These are phyloP conservation scores for Stenolophus ochropezus DNA, from an alignment of 2,888 invertebrate species.

Conservation along the genomic window DNA sequence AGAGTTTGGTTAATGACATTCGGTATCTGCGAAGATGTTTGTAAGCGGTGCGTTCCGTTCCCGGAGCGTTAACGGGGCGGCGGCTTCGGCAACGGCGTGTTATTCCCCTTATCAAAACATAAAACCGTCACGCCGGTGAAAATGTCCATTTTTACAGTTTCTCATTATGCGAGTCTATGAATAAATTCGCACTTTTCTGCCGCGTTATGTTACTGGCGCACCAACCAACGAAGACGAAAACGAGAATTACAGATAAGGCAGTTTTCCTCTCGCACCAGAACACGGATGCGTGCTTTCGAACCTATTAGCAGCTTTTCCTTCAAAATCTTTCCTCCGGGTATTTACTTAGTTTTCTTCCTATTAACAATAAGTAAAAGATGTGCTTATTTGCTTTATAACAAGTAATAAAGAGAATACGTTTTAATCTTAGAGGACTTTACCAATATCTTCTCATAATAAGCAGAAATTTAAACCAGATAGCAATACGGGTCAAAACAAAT, in stretches of 20 bases:
- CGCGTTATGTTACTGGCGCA: slow-evolving; percentile 68
- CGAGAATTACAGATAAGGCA: slow-evolving; percentile 73
- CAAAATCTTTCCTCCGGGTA: not conserved
- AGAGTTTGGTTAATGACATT: slow-evolving; percentile 22
- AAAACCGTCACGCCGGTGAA: slow-evolving; percentile 73
- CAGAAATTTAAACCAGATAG: too few relatives aligned
- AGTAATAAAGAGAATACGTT: too few relatives aligned
- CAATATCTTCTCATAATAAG: too few relatives aligned
- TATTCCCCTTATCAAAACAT: slow-evolving; percentile 75
- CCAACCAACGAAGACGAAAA: slow-evolving; percentile 65
- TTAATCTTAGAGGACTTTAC: too few relatives aligned
- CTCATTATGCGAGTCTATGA: slow-evolving; percentile 76
- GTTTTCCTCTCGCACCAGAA: slow-evolving; percentile 69
- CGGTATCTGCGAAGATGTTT: slow-evolving; percentile 7
- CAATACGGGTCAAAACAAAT: too few relatives aligned
- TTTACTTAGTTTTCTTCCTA: too few relatives aligned
- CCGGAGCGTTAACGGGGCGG: slow-evolving; percentile 62
- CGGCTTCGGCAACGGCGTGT: slow-evolving; percentile 71
- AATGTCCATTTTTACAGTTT: slow-evolving; percentile 76
- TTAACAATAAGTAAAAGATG: too few relatives aligned
- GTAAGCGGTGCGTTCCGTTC: slow-evolving; percentile 30
- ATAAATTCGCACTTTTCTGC: slow-evolving; percentile 75
- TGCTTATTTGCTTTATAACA: too few relatives aligned
- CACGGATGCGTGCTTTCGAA: slow-evolving; percentile 11
- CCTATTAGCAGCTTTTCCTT: not conserved